Evolutionary conservation across 2,113 vertebrate species (phyloP).

Genomic region (Hirundichthys speculiger): DNA sequence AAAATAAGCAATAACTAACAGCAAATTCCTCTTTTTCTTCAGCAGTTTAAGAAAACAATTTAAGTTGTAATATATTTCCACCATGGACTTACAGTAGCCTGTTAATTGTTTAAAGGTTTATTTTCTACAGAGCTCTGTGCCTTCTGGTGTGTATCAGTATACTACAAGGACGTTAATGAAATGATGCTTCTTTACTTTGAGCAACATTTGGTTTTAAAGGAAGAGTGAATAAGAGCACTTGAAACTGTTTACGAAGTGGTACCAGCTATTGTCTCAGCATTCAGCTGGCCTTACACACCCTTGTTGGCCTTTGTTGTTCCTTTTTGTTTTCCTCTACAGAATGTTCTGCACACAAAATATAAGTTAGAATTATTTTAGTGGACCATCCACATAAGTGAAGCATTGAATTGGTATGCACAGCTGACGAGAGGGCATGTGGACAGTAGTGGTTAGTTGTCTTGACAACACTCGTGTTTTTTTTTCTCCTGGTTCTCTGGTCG

Average conservation of each 20-base stretch:
- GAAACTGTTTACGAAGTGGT: slow-evolving; percentile 43
- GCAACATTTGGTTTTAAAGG: slow-evolving; percentile 61
- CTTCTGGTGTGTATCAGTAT: too few relatives aligned
- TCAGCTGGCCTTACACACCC: slow-evolving; percentile 5
- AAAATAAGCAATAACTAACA: too few relatives aligned
- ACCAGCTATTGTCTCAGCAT: slow-evolving; percentile 18
- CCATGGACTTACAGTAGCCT: too few relatives aligned
- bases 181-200: slow-evolving; percentile 72
- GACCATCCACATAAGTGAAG: slow-evolving; percentile 9
- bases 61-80: too few relatives aligned
- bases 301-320: slow-evolving; percentile 23
- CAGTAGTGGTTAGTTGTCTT: slow-evolving; percentile 52
- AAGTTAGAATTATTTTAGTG: background rate
- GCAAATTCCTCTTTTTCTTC: too few relatives aligned
- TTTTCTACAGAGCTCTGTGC: too few relatives aligned
- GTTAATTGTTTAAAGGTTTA: too few relatives aligned
- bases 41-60: too few relatives aligned
- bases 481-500: slow-evolving; percentile 45
- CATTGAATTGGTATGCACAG: slow-evolving; percentile 14
- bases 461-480: slow-evolving; percentile 59
- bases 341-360: slow-evolving; percentile 1
- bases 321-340: slow-evolving; percentile 8
- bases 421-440: slow-evolving; percentile 37
- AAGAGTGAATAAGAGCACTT: slow-evolving; percentile 71
- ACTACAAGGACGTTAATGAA: slow-evolving; percentile 59